Conservation (phyloP, 1,140 invertebrate genomes). For the Ridgeia piscesae region DNA sequence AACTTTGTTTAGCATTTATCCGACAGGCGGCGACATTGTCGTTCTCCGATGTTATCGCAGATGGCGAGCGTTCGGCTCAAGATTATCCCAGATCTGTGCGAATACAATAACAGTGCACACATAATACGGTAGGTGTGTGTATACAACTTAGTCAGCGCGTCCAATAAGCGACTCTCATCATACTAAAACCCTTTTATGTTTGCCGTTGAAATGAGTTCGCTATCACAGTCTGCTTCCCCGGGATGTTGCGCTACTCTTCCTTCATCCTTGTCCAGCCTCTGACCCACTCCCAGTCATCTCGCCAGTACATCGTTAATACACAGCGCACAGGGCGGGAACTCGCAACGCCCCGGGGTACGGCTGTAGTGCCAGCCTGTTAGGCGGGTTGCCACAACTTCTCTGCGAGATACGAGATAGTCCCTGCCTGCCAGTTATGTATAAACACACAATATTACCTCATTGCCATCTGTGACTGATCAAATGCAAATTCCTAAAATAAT, state of each 20-base stretch:
- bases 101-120: neutral
- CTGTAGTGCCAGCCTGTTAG: too few species aligned
- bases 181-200: neutral
- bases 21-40: neutral
- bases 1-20: neutral
- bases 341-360: too few species aligned
- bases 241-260: neutral
- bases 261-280: too few species aligned
- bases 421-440: neutral
- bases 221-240: neutral
- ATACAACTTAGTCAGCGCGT: neutral
- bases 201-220: neutral
- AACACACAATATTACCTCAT: too few species aligned
- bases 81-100: neutral
- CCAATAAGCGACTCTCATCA: neutral
- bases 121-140: neutral
- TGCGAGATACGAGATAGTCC: neutral
- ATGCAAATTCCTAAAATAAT: too few species aligned
- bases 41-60: neutral
- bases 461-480: too few species aligned
- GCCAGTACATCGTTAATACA: neutral
- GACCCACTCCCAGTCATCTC: neutral
- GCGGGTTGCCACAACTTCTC: too few species aligned
- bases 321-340: too few species aligned
- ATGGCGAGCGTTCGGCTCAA: neutral